Percentiles rank a stretch among this genome's conserved stretches.
These are phyloP conservation scores for Chlorodrepanis virens DNA, from an alignment of 2,113 vertebrate species.

Conservation along the genomic window DNA sequence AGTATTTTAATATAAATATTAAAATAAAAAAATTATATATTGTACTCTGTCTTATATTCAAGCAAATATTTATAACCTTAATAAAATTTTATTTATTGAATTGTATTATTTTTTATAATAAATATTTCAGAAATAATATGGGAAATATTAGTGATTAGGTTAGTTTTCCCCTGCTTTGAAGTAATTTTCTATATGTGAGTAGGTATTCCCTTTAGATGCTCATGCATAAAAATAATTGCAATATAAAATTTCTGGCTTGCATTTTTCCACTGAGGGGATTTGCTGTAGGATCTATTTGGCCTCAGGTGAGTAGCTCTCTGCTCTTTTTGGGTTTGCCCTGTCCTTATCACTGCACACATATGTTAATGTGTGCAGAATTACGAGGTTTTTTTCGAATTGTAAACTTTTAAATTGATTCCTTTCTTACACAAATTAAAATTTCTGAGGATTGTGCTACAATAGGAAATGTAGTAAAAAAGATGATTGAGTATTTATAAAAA, in stretches of 20 bases:
- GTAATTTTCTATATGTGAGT: not conserved
- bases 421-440: not conserved
- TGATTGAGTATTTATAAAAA: accelerated
- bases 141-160: not conserved
- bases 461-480: not conserved
- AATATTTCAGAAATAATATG: not conserved
- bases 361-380: not conserved
- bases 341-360: not conserved
- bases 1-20: not conserved
- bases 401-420: not conserved
- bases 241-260: not conserved
- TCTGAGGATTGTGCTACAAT: accelerated
- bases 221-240: not conserved
- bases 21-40: not conserved
- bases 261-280: not conserved
- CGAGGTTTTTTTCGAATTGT: not conserved
- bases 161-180: not conserved
- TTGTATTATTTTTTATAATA: not conserved
- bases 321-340: not conserved
- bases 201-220: not conserved
- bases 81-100: not conserved
- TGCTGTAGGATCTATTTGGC: not conserved
- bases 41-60: not conserved
- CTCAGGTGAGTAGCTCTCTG: not conserved
- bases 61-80: not conserved